Evolutionary conservation across 64 coral and sea anemone species (phyloP), one percentile per base, ranked within the genome.

Genomic region (Trachythela sp.): DNA sequence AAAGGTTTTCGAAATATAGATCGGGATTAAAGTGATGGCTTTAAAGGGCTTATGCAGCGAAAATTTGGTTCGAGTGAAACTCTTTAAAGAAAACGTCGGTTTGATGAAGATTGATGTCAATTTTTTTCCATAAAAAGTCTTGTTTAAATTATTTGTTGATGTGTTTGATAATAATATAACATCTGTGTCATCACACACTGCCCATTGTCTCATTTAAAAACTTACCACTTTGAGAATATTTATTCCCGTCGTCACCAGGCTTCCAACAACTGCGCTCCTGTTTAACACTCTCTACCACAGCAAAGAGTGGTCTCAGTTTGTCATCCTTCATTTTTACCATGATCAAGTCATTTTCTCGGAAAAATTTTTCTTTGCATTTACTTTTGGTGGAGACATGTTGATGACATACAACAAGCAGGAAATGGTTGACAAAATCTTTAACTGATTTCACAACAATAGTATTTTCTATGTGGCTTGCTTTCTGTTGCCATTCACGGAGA

Each of bases 361-460:
- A 39, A 20, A 80, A 80, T 17, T 37, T 1, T 4, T 80, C 75
- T 10, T 37, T 18, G 13, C 4, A 0, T 29, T 80, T 80, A 80
- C 35, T 39, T 15, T 35, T 39, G 2, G 30, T 17, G 9, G 8
- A 18, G 37, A 80, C 15, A 13, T 35, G 37, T 80, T 35, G 20
- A 37, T 37, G 31, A 39, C 75, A 80, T 18, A 37, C 37, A 17
- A 80, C 37, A 0, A 80, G 75, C 30, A 37, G 33, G 20, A 80
- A 80, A 20, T 38, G 31, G 4, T 35, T 6, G 9, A 80, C 30
- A 36, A 80, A 80, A 39, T 39, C 33, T 13, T 80, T 80, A 15
- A 80, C 75, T 15, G 75, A 80, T 17, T 80, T 39, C 75, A 80
- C 75, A 80, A 80, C 75, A 14, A 80, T 39, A 35, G 13, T 37